Base-by-base conservation (phyloP, 2,888 invertebrate species). In the Hyalella azteca region DNA sequence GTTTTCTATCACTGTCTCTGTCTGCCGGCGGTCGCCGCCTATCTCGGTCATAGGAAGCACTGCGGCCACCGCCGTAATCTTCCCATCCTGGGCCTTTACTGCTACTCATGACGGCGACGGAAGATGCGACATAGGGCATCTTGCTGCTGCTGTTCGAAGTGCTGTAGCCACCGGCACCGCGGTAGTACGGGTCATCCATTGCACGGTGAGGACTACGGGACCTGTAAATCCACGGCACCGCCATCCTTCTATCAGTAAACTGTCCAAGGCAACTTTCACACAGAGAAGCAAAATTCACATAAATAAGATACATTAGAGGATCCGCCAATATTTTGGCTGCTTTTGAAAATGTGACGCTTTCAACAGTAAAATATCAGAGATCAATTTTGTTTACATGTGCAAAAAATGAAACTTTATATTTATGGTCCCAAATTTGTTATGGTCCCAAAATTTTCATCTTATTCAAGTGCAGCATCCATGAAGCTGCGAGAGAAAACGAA, bases 141-240 rank as follows among this genome's bases (percentile, higher is more conserved):
- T 66, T 66, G 66, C 66, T 66, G 66, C 36, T 66, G 26, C 54
- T 29, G n/a, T n/a, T n/a, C 7, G 54, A 54, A 4, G 66, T 36
- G 66, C 66, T 66, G 66, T 66, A 66, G 66, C 66, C 66, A n/a
- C n/a, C n/a, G 9, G 66, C 32, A n/a, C 32, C 36, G 36, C 66
- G 66, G 36, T 66, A 66, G 66, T 66, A 66, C 32, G 36, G 15
- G 66, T 66, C 66, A 5, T 66, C 66, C 36, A 19, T 19, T 7
- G 19, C 66, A 11, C 66, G 36, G 66, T 36, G 66, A 2, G 66
- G 66, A 22, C 66, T 66, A 36, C 66, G 66, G 19, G 66, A 66
- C 36, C 66, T 66, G 66, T 3, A 66, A 11, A 66, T 36, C 66
- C 66, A 66, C 19, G 36, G 66, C 66, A 66, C 66, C 39, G 66